These are phyloP conservation scores for Heliconius himera DNA, from an alignment of 1,140 invertebrate genomes.

Conservation along the genomic window DNA sequence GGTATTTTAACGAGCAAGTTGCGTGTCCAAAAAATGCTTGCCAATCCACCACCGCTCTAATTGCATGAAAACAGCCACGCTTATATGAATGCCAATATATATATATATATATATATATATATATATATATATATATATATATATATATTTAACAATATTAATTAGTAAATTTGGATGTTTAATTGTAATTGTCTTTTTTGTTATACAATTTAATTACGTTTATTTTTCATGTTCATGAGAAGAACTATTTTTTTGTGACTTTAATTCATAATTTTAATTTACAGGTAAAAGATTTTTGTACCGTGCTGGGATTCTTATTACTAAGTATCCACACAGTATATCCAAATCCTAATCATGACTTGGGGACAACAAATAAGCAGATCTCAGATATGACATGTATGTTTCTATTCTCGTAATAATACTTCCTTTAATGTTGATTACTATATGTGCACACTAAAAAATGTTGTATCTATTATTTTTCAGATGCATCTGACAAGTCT, in stretches of 20 bases:
- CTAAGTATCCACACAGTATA: not conserved
- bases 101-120: no score
- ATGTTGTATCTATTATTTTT: slow-evolving; percentile 33
- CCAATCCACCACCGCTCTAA: slow-evolving; percentile 58
- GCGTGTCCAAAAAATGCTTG: slow-evolving; percentile 59
- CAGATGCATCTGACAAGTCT: slow-evolving; percentile 54
- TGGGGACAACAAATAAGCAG: not conserved
- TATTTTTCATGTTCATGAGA: no score
- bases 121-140: slow-evolving; percentile 6
- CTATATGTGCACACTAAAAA: not conserved
- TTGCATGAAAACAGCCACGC: slow-evolving; percentile 57
- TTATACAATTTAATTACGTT: no score
- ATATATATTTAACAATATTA: no score
- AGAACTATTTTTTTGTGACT: no score
- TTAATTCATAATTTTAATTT: not conserved
- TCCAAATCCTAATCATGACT: not conserved
- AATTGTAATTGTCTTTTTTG: no score
- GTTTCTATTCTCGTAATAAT: not conserved
- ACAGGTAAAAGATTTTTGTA: not conserved
- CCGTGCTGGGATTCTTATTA: not conserved
- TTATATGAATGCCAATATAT: slow-evolving; percentile 34
- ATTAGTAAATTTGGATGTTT: no score
- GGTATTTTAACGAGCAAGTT: slow-evolving; percentile 74
- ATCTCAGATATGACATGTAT: not conserved
- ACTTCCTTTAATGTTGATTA: not conserved